Evolutionary conservation across 2,888 invertebrate genomes (phyloP).

Genomic region (Teleogryllus oceanicus): DNA sequence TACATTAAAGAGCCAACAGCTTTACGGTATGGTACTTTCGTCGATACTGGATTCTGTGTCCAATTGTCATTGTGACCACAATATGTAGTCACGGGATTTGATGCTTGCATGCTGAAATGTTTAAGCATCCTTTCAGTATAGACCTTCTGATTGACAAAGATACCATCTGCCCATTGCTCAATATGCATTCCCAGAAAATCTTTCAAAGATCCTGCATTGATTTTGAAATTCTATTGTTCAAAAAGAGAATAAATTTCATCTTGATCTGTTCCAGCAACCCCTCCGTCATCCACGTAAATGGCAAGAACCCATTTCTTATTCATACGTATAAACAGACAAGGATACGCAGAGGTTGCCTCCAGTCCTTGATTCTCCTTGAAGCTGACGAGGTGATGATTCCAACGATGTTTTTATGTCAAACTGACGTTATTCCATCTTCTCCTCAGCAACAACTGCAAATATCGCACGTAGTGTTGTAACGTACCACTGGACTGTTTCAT

Average conservation of each 20-base stretch:
- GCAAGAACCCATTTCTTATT: not conserved
- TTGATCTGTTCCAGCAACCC: not conserved
- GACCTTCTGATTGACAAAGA: not conserved
- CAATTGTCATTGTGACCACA: not conserved
- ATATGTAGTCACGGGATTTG: not conserved
- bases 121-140: not conserved
- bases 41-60: not conserved
- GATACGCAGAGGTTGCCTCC: not conserved
- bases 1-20: not conserved
- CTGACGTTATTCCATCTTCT: slow-evolving; percentile 39
- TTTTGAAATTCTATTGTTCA: not conserved
- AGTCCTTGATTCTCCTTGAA: not conserved
- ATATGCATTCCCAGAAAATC: not conserved
- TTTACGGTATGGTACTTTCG: not conserved
- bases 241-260: not conserved
- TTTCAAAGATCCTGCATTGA: not conserved
- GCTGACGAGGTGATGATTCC: not conserved
- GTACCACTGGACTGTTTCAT: slow-evolving; percentile 42
- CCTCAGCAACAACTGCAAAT: slow-evolving; percentile 40
- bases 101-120: not conserved
- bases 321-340: not conserved
- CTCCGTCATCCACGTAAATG: not conserved
- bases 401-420: slow-evolving; percentile 41
- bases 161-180: not conserved
- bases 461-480: slow-evolving; percentile 39